Evolutionary conservation across 92 coral and sea anemone species (phyloP).

Genomic region (Diadumene lineata): DNA sequence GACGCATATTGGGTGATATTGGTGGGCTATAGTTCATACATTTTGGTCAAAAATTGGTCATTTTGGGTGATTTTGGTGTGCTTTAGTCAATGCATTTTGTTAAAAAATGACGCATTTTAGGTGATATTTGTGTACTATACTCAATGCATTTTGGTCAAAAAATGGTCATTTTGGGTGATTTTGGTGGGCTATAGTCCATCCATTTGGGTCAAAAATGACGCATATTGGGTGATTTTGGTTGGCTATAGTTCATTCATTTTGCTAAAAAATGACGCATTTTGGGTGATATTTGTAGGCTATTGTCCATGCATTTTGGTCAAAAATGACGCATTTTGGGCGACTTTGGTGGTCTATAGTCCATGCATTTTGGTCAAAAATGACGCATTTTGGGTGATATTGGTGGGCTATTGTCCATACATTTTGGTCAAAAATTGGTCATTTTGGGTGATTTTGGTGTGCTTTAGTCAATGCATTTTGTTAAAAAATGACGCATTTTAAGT

Average conservation of each 20-base stretch:
- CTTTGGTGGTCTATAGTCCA: neutral
- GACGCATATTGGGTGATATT: neutral
- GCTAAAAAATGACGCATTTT: neutral
- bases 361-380: neutral
- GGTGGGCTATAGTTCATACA: neutral
- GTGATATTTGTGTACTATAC: too few species aligned
- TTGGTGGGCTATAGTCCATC: neutral
- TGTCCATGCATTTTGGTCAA: too few species aligned
- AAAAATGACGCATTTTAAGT: neutral
- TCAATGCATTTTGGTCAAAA: neutral
- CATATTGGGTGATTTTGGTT: neutral
- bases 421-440: neutral
- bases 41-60: neutral
- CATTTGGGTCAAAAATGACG: neutral
- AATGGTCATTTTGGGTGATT: neutral
- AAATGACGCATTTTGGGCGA: neutral
- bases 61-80: too few species aligned
- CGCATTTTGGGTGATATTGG: neutral
- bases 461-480: too few species aligned
- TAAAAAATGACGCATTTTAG: neutral
- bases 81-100: too few species aligned
- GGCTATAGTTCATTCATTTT: neutral
- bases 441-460: neutral
- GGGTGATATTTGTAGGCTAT: neutral
- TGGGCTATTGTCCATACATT: neutral